Evolutionary conservation across 2,797 vertebrate species (phyloP).

Genomic region (Cirrhinus molitorella): DNA sequence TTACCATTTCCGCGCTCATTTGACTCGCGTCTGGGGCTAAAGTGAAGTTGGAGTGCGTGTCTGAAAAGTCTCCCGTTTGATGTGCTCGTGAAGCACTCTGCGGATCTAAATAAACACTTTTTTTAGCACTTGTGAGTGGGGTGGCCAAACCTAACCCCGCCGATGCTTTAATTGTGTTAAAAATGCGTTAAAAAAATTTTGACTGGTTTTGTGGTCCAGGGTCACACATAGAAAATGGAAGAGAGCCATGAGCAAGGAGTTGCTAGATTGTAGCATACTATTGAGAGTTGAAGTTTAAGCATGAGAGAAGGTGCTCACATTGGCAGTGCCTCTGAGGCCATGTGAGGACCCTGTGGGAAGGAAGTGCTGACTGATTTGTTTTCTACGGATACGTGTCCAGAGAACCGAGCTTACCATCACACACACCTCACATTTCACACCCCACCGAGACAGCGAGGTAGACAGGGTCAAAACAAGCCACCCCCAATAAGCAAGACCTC

Average conservation of each 20-base stretch:
- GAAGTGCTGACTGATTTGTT: conserved; percentile 31
- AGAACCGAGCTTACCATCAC: conserved; percentile 17
- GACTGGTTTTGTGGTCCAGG: too few relatives aligned
- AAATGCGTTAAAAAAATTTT: too few relatives aligned
- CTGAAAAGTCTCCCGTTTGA: too few relatives aligned
- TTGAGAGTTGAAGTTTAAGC: background rate
- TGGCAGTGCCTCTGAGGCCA: conserved; percentile 7
- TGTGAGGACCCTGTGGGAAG: conserved; percentile 31
- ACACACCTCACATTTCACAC: conserved; percentile 58
- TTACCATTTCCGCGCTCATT: too few relatives aligned
- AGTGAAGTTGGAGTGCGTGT: too few relatives aligned
- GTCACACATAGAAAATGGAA: background rate
- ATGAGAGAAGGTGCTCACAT: conserved; percentile 10
- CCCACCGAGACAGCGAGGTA: conserved; percentile 42
- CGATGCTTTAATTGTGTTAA: too few relatives aligned
- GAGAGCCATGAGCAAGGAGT: background rate
- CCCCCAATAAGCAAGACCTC: background rate
- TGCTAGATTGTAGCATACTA: conserved; percentile 4
- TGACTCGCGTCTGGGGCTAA: too few relatives aligned
- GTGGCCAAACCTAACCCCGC: too few relatives aligned
- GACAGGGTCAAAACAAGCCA: conserved; percentile 26
- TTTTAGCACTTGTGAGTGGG: too few relatives aligned
- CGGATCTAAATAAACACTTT: too few relatives aligned
- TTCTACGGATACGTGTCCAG: conserved; percentile 1
- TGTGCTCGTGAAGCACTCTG: too few relatives aligned